phyloP scores from a whole-genome alignment of 2,113 vertebrate genomes.

The Poecilia latipinna region DNA sequence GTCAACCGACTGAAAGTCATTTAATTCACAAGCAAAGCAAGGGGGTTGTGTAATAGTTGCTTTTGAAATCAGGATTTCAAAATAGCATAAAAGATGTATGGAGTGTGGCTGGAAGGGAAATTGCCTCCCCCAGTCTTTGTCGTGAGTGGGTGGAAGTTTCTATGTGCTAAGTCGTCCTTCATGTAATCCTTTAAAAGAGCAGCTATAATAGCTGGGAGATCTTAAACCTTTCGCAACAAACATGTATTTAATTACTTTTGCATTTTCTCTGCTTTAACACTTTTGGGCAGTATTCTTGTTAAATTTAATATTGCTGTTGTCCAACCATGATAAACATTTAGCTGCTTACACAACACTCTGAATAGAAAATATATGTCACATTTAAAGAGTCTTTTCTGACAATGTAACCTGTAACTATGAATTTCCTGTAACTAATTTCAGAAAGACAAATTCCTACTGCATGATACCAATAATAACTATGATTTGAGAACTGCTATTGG shows the following conservation, averaged over 20 bases:
- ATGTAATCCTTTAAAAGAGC: slow-evolving; percentile 47
- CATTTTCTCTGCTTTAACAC: slow-evolving; percentile 9
- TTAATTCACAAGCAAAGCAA: slow-evolving; percentile 16
- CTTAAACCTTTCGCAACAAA: slow-evolving; percentile 27
- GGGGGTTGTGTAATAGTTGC: slow-evolving; percentile 22
- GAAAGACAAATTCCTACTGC: neutral
- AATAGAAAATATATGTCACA: neutral
- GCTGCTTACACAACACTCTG: slow-evolving; percentile 4
- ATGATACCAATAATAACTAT: neutral
- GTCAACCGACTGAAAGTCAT: slow-evolving; percentile 9
- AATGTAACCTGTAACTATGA: neutral
- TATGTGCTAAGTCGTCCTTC: slow-evolving; percentile 53
- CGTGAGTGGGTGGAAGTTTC: slow-evolving; percentile 50
- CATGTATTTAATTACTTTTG: slow-evolving; percentile 34
- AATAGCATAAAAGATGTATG: slow-evolving; percentile 51
- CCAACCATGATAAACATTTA: slow-evolving; percentile 7
- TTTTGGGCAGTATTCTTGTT: slow-evolving; percentile 17
- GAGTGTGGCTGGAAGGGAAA: slow-evolving; percentile 25
- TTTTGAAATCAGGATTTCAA: slow-evolving; percentile 40
- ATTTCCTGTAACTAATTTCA: neutral
- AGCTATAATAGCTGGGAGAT: slow-evolving; percentile 26
- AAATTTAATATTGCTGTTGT: neutral
- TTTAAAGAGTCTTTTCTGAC: neutral
- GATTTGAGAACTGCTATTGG: too few relatives aligned
- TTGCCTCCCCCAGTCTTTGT: slow-evolving; percentile 44